A percentile compares a stretch with the other conserved stretches of the same genome.
These are phyloP conservation scores for Drosophila kanapiae DNA, from an alignment of 1,140 invertebrate genomes.

Conservation along the genomic window DNA sequence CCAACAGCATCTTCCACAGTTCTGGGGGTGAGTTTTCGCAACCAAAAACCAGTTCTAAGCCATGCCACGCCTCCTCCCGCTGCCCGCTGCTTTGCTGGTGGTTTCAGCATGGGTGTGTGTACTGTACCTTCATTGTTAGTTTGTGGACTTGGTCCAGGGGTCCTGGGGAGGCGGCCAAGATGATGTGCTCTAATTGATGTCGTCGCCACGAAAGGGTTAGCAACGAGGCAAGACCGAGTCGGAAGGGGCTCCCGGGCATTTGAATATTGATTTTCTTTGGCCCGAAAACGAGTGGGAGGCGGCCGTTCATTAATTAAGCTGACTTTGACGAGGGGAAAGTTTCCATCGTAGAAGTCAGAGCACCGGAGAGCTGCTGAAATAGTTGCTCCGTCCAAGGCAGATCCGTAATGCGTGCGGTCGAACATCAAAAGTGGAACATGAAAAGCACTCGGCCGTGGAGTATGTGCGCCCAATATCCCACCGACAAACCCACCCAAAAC, in stretches of 20 bases:
- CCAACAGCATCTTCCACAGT: conserved; percentile 46
- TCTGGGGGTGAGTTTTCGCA: conserved; percentile 71
- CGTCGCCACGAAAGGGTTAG: conserved; percentile 58
- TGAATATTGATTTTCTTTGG: conserved; percentile 72
- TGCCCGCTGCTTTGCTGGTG: conserved; percentile 8
- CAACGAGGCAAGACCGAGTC: neutral
- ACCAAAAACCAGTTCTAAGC: conserved; percentile 60
- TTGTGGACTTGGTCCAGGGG: neutral
- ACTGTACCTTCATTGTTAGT: conserved; percentile 57
- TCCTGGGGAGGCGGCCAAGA: conserved; percentile 58
- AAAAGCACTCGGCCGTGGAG: conserved; percentile 67
- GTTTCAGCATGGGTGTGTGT: conserved; percentile 39
- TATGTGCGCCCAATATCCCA: conserved; percentile 42
- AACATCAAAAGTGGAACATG: conserved; percentile 75
- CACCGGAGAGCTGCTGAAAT: conserved; percentile 31
- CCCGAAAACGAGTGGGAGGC: conserved; percentile 25
- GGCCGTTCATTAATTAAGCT: conserved; percentile 73
- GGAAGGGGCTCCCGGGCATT: conserved; percentile 30
- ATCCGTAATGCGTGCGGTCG: conserved; percentile 60
- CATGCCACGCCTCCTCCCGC: conserved; percentile 69
- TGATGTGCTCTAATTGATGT: conserved; percentile 76
- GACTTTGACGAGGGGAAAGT: conserved; percentile 80
- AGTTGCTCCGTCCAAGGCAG: conserved; percentile 39
- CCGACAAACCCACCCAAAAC: conserved; percentile 15
- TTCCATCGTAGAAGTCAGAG: conserved; percentile 40